Base-by-base conservation (phyloP, 2,113 vertebrate species). In the Nanorana parkeri region DNA sequence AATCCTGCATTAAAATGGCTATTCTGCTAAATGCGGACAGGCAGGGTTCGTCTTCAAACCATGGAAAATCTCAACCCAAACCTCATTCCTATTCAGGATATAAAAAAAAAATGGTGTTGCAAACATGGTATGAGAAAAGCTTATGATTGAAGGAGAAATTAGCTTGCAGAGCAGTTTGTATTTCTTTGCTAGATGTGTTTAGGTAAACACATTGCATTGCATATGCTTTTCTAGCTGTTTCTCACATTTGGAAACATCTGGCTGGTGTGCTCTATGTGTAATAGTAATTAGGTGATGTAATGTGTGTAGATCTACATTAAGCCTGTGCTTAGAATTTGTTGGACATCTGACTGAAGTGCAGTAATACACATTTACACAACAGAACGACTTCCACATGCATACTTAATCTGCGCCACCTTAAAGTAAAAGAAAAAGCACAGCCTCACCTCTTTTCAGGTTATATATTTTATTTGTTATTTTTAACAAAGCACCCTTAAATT, bases 221-320 rank as follows among this genome's bases (percentile, higher is more conserved):
- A 21, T 41, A 68, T 16, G 3, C 7, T 68, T 28, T 13, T 21
- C 8, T 15, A 75, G 55, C 17, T 61, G 28, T 20, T 29, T 4
- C 51, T 61, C 19, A 19, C 28, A 75, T 32, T 10, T 79, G 13
- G 26, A 24, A 58, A 68, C 65, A 79, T 79, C 29, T 79, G 77
- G 77, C 29, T n/a, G 13, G 58, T 68, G 28, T 68, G 28, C 5
- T 17, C 16, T 23, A 23, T 63, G 28, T 68, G 65, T 67, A 68
- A 55, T 47, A 26, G 28, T 60, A 17, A 79, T 68, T 13, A 17
- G 64, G 13, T 78, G 51, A 68, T 2, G 77, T 68, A 68, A 68
- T 20, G 5, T 55, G 5, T 55, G 19, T 10, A 76, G 56, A 58
- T 29, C 2, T 65, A 65, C 63, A 65, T 28, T 47, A 47, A 47